Base-by-base conservation (phyloP, 1,140 invertebrate genomes). In the Sminthurinus signatus region DNA sequence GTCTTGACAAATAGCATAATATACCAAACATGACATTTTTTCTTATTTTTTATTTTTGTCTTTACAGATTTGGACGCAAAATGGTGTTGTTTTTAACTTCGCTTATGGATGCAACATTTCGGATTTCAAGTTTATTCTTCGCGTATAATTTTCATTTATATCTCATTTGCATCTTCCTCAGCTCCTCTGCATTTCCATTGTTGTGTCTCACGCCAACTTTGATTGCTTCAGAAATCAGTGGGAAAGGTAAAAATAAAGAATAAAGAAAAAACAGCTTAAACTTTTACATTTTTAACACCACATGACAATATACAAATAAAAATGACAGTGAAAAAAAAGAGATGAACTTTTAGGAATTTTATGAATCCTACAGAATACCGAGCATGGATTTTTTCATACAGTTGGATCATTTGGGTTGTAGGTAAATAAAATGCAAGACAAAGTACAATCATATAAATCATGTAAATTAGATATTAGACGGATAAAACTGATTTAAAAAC, bases 201-300 rank as follows among this genome's bases (percentile, higher is more conserved):
- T 62, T 68, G 57, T 72, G 67, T 39, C 64, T 72, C 23, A 55
- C 61, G 19, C 70, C 67, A 3, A 62, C 61, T 17, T 64, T 69
- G 64, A 68, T 72, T 46, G 61, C 60, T 14, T 67, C 70, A n/a
- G 69, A 70, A 55, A 54, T 63, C 5, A 62, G 64, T 62, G 69
- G 66, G 43, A 67, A 64, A 63, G 64, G 60, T 62, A 27, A 61
- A 5, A 10, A 8, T 8, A 31, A 4, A 3, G 14, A 17, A 28
- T 4, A 25, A 14, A 14, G 10, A 5, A 14, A 3, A 25, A 19
- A 14, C 39, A 25, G 25, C n/a, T 17, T 46, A 15, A 48, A 44
- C 3, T 28, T n/a, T n/a, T 10, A 46, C 15, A 4, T n/a, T 46
- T 46, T 46, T 46, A 10, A 5, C 4, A 5, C 5, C 15, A n/a